phyloP scores from a whole-genome alignment of 2,888 invertebrate genomes.

The Parelbella ahira region DNA sequence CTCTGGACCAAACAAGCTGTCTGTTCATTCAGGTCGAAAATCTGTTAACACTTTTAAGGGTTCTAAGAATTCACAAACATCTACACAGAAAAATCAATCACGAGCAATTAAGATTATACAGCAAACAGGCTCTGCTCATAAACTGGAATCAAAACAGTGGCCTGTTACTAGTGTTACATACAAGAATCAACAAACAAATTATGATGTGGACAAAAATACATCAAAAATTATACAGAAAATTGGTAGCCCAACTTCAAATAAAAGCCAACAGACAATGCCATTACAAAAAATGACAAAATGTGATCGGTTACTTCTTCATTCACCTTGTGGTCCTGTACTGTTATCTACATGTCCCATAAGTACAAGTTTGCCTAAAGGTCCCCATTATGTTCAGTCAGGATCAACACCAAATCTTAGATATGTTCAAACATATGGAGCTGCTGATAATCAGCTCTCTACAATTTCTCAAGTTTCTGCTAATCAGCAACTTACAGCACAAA shows the following conservation, averaged over 20 bases:
- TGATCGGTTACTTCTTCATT: conserved; percentile 66
- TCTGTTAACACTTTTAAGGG: conserved; percentile 62
- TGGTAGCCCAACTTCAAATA: conserved; percentile 61
- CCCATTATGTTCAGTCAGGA: conserved; percentile 74
- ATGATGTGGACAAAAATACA: conserved; percentile 57
- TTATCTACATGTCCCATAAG: conserved; percentile 66
- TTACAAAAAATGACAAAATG: conserved; percentile 62
- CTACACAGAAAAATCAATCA: conserved; percentile 64
- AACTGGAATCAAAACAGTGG: conserved; percentile 67
- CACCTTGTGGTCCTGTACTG: conserved; percentile 68
- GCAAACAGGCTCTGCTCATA: conserved; percentile 61
- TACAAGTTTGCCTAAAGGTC: conserved; percentile 62
- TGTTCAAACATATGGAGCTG: conserved; percentile 63
- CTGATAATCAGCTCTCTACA: conserved; percentile 59
- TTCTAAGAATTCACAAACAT: conserved; percentile 58
- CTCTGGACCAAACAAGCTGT: conserved; percentile 73
- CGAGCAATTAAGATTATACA: conserved; percentile 81
- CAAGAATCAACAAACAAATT: conserved; percentile 55
- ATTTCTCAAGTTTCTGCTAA: conserved; percentile 79
- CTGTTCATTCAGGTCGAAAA: conserved; percentile 70
- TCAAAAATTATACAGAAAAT: conserved; percentile 73
- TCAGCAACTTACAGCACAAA: conserved; percentile 82
- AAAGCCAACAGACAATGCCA: conserved; percentile 49
- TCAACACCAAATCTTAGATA: conserved; percentile 68
- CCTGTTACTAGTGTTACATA: conserved; percentile 63